phyloP scores from a whole-genome alignment of 1,140 invertebrate species.

The Drosophila nigrodunni region DNA sequence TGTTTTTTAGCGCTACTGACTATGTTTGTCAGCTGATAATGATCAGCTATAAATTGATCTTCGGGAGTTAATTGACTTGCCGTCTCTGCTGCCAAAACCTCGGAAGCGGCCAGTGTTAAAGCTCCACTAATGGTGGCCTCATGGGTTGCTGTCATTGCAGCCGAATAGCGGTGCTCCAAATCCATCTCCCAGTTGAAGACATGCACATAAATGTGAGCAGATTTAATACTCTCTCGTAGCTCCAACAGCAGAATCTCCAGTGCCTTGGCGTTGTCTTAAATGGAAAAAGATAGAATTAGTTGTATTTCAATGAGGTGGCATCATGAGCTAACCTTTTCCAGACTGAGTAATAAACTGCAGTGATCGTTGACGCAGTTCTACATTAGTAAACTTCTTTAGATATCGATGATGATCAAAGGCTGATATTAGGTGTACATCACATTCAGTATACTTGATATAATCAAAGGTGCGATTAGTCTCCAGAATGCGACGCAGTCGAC shows the following conservation, averaged over 20 bases:
- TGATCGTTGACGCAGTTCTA: slow-evolving; percentile 63
- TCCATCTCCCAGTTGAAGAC: slow-evolving; percentile 79
- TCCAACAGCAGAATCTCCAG: slow-evolving; percentile 47
- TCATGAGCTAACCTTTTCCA: slow-evolving; percentile 30
- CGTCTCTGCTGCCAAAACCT: slow-evolving; percentile 6
- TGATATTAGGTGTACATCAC: slow-evolving; percentile 47
- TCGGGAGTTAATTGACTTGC: slow-evolving; percentile 12
- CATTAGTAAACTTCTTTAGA: slow-evolving; percentile 29
- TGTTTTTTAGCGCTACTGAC: slow-evolving; percentile 42
- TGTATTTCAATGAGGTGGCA: too few species aligned
- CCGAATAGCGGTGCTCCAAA: slow-evolving; percentile 61
- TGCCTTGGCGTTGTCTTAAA: slow-evolving; percentile 46
- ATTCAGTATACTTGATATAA: slow-evolving; percentile 60
- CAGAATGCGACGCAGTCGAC: slow-evolving; percentile 42
- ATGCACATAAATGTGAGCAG: slow-evolving; percentile 54
- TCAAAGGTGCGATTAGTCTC: slow-evolving; percentile 62
- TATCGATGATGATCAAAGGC: slow-evolving; percentile 4
- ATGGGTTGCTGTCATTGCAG: slow-evolving; percentile 47
- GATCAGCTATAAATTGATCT: slow-evolving; percentile 39
- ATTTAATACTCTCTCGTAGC: slow-evolving; percentile 54
- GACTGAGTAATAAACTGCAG: slow-evolving; percentile 32
- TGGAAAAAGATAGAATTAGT: background rate
- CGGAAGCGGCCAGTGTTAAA: slow-evolving; percentile 5
- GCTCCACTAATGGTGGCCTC: slow-evolving; percentile 31
- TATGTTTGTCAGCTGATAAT: slow-evolving; percentile 41